These are phyloP conservation scores for Drosophila serrata DNA, from an alignment of 1,140 invertebrate species.

Conservation along the genomic window DNA sequence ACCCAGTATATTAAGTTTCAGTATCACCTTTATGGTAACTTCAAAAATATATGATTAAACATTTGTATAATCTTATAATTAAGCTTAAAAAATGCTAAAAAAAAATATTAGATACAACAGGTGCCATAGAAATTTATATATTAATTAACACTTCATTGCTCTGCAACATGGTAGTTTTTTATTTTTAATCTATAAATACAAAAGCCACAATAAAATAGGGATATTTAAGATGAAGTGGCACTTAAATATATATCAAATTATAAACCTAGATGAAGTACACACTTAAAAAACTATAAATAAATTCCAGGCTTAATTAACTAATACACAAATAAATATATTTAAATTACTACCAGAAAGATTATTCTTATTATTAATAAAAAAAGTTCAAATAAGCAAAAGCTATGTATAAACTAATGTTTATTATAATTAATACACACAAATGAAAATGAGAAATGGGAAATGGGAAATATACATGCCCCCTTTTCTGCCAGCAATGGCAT, in stretches of 20 bases:
- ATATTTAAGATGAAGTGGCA: rapidly evolving
- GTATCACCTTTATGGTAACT: too few relatives aligned
- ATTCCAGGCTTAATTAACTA: slow-evolving; percentile 1
- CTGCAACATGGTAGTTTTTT: not conserved
- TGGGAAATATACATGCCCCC: slow-evolving; percentile 9
- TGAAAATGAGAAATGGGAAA: slow-evolving; percentile 9
- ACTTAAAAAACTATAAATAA: not conserved
- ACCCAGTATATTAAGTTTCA: too few relatives aligned
- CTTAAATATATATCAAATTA: not conserved
- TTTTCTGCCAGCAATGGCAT: slow-evolving; percentile 5
- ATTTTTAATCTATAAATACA: not conserved
- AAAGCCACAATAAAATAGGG: not conserved
- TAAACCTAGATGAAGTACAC: not conserved
- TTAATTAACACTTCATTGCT: not conserved
- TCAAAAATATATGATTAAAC: not conserved
- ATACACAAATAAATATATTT: not conserved
- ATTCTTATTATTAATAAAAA: slow-evolving; percentile 11
- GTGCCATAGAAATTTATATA: not conserved
- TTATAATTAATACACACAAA: slow-evolving; percentile 45
- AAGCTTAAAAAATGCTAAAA: too few relatives aligned
- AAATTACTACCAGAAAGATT: not conserved
- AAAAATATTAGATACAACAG: not conserved
- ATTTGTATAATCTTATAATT: not conserved
- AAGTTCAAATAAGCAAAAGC: not conserved
- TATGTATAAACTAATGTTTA: slow-evolving; percentile 14